Evolutionary conservation across 1,140 invertebrate genomes (phyloP).

Genomic region (Glossosoma conforme): DNA sequence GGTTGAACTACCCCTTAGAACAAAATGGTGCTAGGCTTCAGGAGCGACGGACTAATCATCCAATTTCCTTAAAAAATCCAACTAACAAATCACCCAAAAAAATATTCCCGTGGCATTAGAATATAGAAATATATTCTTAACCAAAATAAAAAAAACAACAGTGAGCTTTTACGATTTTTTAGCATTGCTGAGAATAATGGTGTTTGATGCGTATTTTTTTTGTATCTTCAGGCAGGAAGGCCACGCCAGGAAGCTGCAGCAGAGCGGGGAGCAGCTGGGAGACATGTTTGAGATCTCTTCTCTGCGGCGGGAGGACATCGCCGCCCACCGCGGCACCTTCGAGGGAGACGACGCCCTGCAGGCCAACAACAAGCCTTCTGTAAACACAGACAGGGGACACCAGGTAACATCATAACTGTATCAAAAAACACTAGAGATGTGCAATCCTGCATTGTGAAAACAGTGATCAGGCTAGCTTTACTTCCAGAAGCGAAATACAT

Average conservation of each 20-base stretch:
- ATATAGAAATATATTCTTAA: too few species aligned
- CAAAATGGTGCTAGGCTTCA: too few species aligned
- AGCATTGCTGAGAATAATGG: background rate
- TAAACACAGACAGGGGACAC: slow-evolving; percentile 70
- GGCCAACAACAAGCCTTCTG: slow-evolving; percentile 65
- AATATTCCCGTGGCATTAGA: background rate
- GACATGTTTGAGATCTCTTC: slow-evolving; percentile 88
- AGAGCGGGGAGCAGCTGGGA: slow-evolving; percentile 68
- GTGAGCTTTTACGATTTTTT: background rate
- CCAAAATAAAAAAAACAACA: background rate
- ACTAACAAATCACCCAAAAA: background rate
- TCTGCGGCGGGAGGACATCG: slow-evolving; percentile 79
- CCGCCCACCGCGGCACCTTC: slow-evolving; percentile 62
- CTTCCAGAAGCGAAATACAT: too few species aligned
- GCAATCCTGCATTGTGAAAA: background rate
- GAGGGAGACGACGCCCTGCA: slow-evolving; percentile 86
- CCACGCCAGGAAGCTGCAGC: slow-evolving; percentile 62
- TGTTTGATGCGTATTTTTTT: background rate
- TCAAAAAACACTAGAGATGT: background rate
- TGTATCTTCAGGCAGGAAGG: slow-evolving; percentile 37
- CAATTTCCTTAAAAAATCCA: too few species aligned
- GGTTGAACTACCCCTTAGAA: too few species aligned
- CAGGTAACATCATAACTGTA: slow-evolving; percentile 54
- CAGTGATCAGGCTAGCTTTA: too few species aligned
- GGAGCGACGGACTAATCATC: too few species aligned